Conservation (phyloP, 2,113 vertebrate genomes). For the Callorhinus ursinus region DNA sequence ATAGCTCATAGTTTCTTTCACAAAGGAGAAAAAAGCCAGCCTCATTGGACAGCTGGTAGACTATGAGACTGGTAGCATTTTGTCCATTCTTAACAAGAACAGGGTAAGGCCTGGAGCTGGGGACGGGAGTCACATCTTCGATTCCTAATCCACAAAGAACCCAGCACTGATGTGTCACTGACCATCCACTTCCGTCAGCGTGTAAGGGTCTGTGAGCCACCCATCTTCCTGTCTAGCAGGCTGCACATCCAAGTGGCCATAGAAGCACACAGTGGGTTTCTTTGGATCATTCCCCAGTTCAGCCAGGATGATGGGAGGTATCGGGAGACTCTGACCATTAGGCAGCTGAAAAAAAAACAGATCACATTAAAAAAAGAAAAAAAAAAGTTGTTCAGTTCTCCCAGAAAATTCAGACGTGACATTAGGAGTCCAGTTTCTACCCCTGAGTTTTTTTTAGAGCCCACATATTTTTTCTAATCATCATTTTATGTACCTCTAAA, state of each 20-base stretch:
- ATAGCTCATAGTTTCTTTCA: neutral
- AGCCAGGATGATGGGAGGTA: conserved; percentile 91
- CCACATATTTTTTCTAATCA: neutral
- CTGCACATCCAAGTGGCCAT: conserved; percentile 95
- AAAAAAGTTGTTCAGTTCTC: neutral
- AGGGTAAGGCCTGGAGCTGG: neutral
- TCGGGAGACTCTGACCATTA: conserved; percentile 84
- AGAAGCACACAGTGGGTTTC: conserved; percentile 92
- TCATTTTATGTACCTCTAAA: neutral
- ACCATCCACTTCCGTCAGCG: conserved; percentile 92
- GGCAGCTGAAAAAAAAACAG: conserved; percentile 83
- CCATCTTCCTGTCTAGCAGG: conserved; percentile 92
- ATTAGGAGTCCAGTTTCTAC: neutral
- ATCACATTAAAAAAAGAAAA: neutral
- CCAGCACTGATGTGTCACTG: neutral
- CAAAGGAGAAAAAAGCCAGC: neutral
- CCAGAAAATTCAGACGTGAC: neutral
- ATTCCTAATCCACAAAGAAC: too few relatives aligned
- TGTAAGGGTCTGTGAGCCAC: conserved; percentile 92
- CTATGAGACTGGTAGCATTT: neutral
- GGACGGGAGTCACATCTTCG: too few relatives aligned
- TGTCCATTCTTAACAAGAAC: neutral
- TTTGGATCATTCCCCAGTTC: conserved; percentile 88
- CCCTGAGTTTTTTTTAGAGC: neutral
- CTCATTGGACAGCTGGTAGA: fast-evolving